Conservation (phyloP, 2,797 vertebrate species). For the Hapalemur alaotrensis region DNA sequence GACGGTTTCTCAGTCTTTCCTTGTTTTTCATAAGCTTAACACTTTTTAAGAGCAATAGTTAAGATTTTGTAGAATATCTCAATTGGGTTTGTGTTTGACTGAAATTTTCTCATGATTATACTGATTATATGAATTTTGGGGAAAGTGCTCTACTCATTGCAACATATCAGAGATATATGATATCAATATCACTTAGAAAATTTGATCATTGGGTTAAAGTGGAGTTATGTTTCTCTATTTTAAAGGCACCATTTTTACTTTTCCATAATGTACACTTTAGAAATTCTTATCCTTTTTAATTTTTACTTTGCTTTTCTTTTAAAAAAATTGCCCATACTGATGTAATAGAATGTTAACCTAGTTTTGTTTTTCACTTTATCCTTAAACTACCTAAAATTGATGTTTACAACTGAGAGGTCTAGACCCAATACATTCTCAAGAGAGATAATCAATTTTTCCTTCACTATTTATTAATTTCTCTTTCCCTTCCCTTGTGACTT, state of each 20-base stretch:
- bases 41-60: not conserved
- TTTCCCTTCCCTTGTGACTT: not conserved
- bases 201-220: not conserved
- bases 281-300: not conserved
- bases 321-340: not conserved
- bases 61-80: not conserved
- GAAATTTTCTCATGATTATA: not conserved
- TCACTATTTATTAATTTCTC: not conserved
- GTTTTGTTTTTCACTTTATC: not conserved
- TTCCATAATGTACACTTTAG: not conserved
- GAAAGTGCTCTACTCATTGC: not conserved
- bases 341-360: not conserved
- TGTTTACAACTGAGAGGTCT: not conserved
- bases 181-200: not conserved
- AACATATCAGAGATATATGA: not conserved
- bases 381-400: not conserved
- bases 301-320: not conserved
- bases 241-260: not conserved
- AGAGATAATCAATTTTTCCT: not conserved
- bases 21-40: not conserved
- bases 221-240: not conserved
- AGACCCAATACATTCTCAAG: not conserved
- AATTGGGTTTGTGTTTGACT: not conserved
- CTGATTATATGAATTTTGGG: not conserved
- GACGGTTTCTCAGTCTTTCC: not conserved